A percentile compares a stretch with the other conserved stretches of the same genome.
These are phyloP conservation scores for Drosophila pallidifrons DNA, from an alignment of 1,140 invertebrate genomes.

Conservation along the genomic window DNA sequence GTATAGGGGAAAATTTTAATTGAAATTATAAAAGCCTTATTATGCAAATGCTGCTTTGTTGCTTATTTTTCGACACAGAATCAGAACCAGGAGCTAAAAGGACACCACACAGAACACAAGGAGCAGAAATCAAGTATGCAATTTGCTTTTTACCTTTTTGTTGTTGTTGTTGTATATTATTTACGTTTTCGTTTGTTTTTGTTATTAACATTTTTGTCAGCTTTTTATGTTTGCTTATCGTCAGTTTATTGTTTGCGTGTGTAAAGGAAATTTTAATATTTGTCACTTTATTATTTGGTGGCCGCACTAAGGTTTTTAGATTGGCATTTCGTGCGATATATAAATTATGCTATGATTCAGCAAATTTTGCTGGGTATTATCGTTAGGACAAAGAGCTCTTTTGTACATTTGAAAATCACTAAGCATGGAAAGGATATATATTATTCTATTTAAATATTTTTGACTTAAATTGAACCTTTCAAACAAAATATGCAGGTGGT, in stretches of 20 bases:
- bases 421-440: neutral
- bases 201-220: constrained; percentile 15
- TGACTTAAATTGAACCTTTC: neutral
- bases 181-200: constrained; percentile 24
- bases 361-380: neutral
- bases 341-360: constrained; percentile 8
- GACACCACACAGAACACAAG: constrained; percentile 33
- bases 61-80: constrained; percentile 50
- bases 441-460: neutral
- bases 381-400: constrained; percentile 10
- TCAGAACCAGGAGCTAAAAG: neutral
- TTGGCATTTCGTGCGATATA: constrained; percentile 12
- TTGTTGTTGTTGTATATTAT: constrained; percentile 59
- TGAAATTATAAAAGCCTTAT: constrained; percentile 81
- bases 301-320: constrained; percentile 19
- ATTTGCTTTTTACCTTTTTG: constrained; percentile 48
- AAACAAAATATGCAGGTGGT: neutral
- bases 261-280: constrained; percentile 43
- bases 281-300: constrained; percentile 63
- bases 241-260: constrained; percentile 66
- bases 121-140: constrained; percentile 40
- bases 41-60: constrained; percentile 71
- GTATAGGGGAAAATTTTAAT: constrained; percentile 69
- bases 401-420: no score
- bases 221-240: constrained; percentile 61